A percentile compares a stretch with the other conserved stretches of the same genome.
These are phyloP conservation scores for Xiphias gladius DNA, from an alignment of 2,113 vertebrate genomes.

Conservation along the genomic window DNA sequence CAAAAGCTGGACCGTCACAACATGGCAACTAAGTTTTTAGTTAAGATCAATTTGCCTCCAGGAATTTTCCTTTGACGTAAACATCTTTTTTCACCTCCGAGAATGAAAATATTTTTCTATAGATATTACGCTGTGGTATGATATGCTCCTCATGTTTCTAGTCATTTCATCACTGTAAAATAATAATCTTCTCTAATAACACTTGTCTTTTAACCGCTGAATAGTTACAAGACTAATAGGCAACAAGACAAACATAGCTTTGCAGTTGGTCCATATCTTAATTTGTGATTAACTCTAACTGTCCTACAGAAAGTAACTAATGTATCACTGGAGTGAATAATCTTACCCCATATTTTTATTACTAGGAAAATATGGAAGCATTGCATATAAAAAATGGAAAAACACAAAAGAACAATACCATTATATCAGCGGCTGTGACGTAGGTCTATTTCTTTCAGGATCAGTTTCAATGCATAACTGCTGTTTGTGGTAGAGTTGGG, in stretches of 20 bases:
- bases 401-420: too few species aligned
- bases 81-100: background rate
- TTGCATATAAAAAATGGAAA: too few species aligned
- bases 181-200: background rate
- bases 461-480: background rate
- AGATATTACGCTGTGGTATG: background rate
- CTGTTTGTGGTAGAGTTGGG: background rate
- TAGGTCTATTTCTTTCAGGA: background rate
- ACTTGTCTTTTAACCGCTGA: too few species aligned
- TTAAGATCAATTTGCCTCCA: background rate
- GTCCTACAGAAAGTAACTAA: background rate
- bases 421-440: too few species aligned
- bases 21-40: background rate
- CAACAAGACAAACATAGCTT: background rate
- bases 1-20: background rate
- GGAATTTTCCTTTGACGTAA: background rate
- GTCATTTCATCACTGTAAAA: background rate
- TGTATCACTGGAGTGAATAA: too few species aligned
- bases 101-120: background rate
- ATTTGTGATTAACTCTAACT: background rate
- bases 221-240: background rate
- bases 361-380: too few species aligned
- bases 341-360: too few species aligned
- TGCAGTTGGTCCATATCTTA: background rate
- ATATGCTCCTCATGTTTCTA: background rate